Evolutionary conservation across 2,888 invertebrate genomes (phyloP), one percentile per base, ranked within the genome.

Genomic region (Mythimna lalbum): DNA sequence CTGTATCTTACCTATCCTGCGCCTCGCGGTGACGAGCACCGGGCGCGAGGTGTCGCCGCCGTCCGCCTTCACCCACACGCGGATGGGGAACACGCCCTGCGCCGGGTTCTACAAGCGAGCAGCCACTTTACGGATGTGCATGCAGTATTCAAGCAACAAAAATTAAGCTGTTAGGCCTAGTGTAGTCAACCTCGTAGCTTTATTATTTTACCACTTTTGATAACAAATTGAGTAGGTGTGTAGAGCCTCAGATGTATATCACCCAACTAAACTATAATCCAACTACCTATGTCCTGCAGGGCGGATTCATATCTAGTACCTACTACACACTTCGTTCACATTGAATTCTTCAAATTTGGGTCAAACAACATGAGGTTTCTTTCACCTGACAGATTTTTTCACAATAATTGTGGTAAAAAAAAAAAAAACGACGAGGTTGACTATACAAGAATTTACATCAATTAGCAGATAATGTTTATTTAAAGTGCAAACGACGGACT

Each of bases 1-100:
- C n/a, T 7, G 27, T n/a, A 14, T 14, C n/a, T 63, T 81, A 94
- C 95, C 95, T 53, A 91, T 86, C 59, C 89, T 87, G 72, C 93
- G 93, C 0, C 95, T 76, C 9, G 92, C 93, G 23, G 95, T 95
- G 82, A 95, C 76, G 61, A 95, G 92, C 81, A 95, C 87, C 63
- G 95, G 95, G 33, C 87, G 92, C 69, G 91, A 80, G 33, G 80
- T 76, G 88, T 94, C 94, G 19, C 92, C 93, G 61, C 91, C 92
- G 50, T 82, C 87, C 73, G 87, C 87, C 64, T 75, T 69, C 84
- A 91, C 82, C 88, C 89, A 87, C 85, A 95, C 85, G 65, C 92
- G 89, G 75, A 88, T 87, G 80, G 94, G 93, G 84, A 83, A 86
- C 76, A 59, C 52, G 63, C 86, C 86, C 81, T 90, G 88, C 73